phyloP scores from a whole-genome alignment of 2,797 vertebrate species.

The Anguilla megastoma region DNA sequence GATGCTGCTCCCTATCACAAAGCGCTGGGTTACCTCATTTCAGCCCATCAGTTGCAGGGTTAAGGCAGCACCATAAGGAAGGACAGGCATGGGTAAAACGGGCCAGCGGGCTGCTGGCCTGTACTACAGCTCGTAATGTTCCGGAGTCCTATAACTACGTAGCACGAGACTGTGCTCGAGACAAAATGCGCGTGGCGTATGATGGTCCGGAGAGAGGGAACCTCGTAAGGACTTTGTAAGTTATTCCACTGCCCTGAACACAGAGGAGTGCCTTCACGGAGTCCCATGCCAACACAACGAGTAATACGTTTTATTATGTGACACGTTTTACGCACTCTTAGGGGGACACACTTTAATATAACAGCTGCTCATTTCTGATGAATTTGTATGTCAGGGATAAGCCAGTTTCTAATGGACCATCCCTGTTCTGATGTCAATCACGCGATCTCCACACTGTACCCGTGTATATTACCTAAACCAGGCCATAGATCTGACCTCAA shows the following conservation, averaged over 20 bases:
- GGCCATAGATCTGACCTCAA: neutral
- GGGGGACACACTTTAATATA: neutral
- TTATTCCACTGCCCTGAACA: neutral
- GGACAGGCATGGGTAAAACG: neutral
- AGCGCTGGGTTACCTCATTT: neutral
- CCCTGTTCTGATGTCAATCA: neutral
- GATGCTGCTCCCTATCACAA: neutral
- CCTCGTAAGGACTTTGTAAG: neutral
- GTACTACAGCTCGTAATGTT: neutral
- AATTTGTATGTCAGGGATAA: neutral
- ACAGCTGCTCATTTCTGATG: neutral
- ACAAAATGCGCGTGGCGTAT: neutral
- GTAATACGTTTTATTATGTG: neutral
- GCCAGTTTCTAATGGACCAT: neutral
- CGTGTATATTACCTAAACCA: neutral
- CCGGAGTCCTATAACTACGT: neutral
- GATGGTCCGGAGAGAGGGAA: neutral
- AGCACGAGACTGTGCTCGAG: neutral
- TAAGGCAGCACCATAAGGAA: neutral
- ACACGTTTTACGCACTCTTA: neutral
- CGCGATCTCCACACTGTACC: neutral
- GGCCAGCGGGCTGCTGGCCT: neutral
- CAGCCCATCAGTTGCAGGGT: slow-evolving; percentile 7
- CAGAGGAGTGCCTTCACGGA: neutral
- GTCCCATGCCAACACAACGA: neutral